phyloP scores from a whole-genome alignment of 2,797 vertebrate genomes.

The Lateolabrax maculatus region DNA sequence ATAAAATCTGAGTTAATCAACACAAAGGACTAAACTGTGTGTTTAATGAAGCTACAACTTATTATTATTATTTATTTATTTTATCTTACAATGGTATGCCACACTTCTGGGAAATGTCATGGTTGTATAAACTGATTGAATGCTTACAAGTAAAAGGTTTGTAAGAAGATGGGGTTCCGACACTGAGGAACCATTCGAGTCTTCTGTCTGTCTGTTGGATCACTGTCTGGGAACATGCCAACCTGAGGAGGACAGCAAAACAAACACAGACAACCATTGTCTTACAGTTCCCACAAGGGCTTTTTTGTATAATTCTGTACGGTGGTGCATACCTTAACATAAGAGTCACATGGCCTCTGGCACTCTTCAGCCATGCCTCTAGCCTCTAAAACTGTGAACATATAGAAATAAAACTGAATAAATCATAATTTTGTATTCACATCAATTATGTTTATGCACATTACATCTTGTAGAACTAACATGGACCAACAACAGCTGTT shows the following conservation, averaged over 20 bases:
- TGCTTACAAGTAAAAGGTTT: slow-evolving; percentile 83
- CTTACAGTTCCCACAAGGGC: not conserved
- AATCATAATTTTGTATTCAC: slow-evolving; percentile 7
- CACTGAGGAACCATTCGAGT: slow-evolving; percentile 79
- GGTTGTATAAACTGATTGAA: not conserved
- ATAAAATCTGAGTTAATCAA: not conserved
- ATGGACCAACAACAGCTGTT: not conserved
- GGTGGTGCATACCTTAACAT: slow-evolving; percentile 87
- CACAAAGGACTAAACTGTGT: not conserved
- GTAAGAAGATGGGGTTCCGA: slow-evolving; percentile 80
- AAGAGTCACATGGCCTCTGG: slow-evolving; percentile 83
- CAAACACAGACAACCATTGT: not conserved
- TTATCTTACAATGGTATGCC: not conserved
- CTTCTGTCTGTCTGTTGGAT: slow-evolving; percentile 72
- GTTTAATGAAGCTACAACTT: not conserved
- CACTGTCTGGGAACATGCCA: slow-evolving; percentile 78
- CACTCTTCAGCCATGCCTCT: slow-evolving; percentile 82
- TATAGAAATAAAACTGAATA: slow-evolving; percentile 28
- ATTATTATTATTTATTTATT: too few species aligned
- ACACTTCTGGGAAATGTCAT: not conserved
- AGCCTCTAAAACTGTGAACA: slow-evolving; percentile 90
- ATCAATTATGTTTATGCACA: slow-evolving; percentile 20
- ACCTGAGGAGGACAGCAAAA: slow-evolving; percentile 66
- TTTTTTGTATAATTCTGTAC: not conserved
- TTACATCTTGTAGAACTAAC: too few species aligned